Conservation (phyloP, 2,888 invertebrate species). For the Drosophila ustulata region DNA sequence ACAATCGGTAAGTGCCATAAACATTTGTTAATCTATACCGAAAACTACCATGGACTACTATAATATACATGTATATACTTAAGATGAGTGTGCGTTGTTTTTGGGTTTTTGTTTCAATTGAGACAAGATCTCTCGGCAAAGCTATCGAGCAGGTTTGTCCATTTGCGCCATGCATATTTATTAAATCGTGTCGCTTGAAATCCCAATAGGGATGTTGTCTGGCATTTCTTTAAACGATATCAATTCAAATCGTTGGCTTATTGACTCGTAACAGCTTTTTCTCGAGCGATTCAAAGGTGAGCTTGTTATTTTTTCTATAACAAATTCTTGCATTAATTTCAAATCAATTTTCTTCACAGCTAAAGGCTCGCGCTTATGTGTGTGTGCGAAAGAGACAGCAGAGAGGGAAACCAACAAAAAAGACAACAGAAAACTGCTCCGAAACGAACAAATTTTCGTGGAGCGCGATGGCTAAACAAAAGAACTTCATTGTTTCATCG, state of each 20-base stretch:
- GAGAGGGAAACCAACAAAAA: slow-evolving; percentile 15
- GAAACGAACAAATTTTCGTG: slow-evolving; percentile 61
- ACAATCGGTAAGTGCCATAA: slow-evolving; percentile 48
- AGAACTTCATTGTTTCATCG: slow-evolving; percentile 81
- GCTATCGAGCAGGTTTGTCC: slow-evolving; percentile 56
- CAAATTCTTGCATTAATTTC: slow-evolving; percentile 84
- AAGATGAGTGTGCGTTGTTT: slow-evolving; percentile 1
- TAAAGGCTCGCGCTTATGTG: slow-evolving; percentile 66
- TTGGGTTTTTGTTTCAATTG: slow-evolving; percentile 60
- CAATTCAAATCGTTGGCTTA: slow-evolving; percentile 75
- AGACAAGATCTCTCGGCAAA: slow-evolving; percentile 54
- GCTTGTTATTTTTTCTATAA: slow-evolving; percentile 81
- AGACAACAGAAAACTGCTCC: slow-evolving; percentile 50
- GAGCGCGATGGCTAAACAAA: slow-evolving; percentile 59
- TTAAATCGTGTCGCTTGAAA: slow-evolving; percentile 21
- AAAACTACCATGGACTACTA: slow-evolving; percentile 31
- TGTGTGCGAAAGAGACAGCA: not conserved
- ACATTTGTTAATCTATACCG: slow-evolving; percentile 56
- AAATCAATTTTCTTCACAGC: slow-evolving; percentile 84
- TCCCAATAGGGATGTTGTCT: slow-evolving; percentile 14
- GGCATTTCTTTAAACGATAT: slow-evolving; percentile 73
- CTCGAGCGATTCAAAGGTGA: slow-evolving; percentile 73
- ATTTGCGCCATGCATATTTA: slow-evolving; percentile 68
- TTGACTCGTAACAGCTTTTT: slow-evolving; percentile 73
- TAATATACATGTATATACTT: slow-evolving; percentile 18